Base-by-base conservation (phyloP, 1,140 invertebrate species). In the Zaprionus ghesquierei region DNA sequence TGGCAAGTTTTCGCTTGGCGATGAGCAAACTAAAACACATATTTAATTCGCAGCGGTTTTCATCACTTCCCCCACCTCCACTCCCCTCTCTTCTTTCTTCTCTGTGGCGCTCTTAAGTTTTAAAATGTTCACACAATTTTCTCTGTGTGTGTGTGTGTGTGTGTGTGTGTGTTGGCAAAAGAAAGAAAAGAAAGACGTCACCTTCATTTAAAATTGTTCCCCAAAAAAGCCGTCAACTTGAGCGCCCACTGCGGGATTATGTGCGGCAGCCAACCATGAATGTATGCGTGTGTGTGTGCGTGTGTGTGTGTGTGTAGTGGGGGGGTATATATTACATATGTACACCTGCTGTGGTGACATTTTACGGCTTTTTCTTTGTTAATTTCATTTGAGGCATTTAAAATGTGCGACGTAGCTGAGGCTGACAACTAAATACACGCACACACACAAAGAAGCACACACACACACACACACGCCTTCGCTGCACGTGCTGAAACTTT, bases 311-410 rank as follows among this genome's bases (percentile, higher is more conserved):
- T 70, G 20, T 29, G 33, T 18, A 15, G 35, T 63, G 22, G 46
- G 54, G 51, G 51, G 56, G 8, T 62, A 38, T 69, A 59, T 61
- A 50, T 53, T 69, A 55, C 50, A 68, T 61, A 61, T 72, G 70
- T 73, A 77, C 75, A 86, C 82, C 82, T 87, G 79, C 82, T 87
- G 84, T 15, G 79, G 84, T 82, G 82, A 87, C 82, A 89, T 82
- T 87, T 87, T 87, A 87, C 79, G 71, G 79, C 82, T 87, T 79
- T 81, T 79, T 87, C 82, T 87, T 87, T 87, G 82, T 87, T 87
- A 87, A 87, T 87, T 87, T 87, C 84, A 79, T 87, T 87, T 87
- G 84, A 82, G 69, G 79, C 82, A 82, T 87, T 87, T 89, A 87
- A 87, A 87, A 79, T 89, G 79, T 82, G 75, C 76, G 74, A 68